Percentiles rank a stretch among this genome's conserved stretches.
These are phyloP conservation scores for Drosophila sucinea DNA, from an alignment of 1,140 invertebrate genomes.

Conservation along the genomic window DNA sequence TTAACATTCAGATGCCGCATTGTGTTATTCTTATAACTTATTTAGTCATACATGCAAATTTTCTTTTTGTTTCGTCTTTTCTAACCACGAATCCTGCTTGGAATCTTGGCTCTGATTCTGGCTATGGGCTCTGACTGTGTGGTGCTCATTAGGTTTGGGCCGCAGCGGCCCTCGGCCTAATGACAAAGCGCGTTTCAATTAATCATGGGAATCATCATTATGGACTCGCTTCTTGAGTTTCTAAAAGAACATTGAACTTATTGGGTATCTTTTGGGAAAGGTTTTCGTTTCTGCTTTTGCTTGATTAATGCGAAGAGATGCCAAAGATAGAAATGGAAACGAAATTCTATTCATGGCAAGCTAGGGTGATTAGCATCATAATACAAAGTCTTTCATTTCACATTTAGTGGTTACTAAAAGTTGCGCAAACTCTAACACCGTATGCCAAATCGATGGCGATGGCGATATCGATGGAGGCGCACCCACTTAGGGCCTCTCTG, in stretches of 20 bases:
- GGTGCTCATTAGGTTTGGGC: constrained; percentile 2
- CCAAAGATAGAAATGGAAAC: constrained; percentile 6
- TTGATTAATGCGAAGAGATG: constrained; percentile 5
- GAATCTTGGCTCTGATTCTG: background rate
- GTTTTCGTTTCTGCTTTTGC: constrained; percentile 28
- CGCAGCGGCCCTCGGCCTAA: background rate
- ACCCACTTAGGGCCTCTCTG: constrained; percentile 14
- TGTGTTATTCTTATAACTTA: constrained; percentile 29
- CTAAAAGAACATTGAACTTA: constrained; percentile 66
- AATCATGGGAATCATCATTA: constrained; percentile 53
- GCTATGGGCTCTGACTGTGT: background rate
- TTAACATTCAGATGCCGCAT: background rate
- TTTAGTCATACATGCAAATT: constrained; percentile 63
- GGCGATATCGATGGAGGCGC: constrained; percentile 18
- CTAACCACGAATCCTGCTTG: constrained; percentile 59
- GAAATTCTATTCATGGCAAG: background rate
- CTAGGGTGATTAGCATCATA: background rate
- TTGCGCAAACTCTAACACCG: constrained; percentile 50
- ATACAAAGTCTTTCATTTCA: background rate
- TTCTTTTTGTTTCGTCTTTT: constrained; percentile 47
- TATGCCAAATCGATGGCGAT: background rate
- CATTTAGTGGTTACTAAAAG: constrained; percentile 21
- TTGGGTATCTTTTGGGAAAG: background rate
- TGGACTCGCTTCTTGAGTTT: background rate
- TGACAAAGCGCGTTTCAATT: constrained; percentile 43